Conservation (phyloP, 2,888 invertebrate species). For the Fragum whitleyi region DNA sequence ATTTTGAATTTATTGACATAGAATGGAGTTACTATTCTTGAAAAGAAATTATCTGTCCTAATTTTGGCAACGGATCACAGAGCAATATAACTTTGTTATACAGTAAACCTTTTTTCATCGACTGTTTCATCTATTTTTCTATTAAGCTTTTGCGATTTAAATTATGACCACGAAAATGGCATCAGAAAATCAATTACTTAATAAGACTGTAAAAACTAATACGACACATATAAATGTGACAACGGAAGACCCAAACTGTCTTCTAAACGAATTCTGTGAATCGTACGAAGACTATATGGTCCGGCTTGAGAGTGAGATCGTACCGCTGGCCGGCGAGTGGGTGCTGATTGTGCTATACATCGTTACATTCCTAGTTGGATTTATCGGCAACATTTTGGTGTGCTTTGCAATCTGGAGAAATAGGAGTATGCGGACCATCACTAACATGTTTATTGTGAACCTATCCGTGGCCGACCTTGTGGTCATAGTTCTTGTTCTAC, state of each 20-base stretch:
- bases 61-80: too few species aligned
- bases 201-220: neutral
- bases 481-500: constrained; percentile 94
- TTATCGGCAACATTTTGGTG: constrained; percentile 93
- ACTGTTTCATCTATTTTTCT: too few species aligned
- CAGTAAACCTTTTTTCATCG: too few species aligned
- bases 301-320: constrained; percentile 46
- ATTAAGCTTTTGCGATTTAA: too few species aligned
- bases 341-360: constrained; percentile 91
- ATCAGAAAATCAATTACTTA: neutral
- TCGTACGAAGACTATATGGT: constrained; percentile 63
- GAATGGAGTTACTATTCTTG: too few species aligned
- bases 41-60: too few species aligned
- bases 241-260: constrained; percentile 8
- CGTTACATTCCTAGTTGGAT: constrained; percentile 92
- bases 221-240: neutral
- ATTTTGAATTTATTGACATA: too few species aligned
- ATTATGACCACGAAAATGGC: too few species aligned
- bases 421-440: constrained; percentile 95
- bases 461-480: constrained; percentile 93
- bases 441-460: constrained; percentile 97
- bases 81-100: too few species aligned
- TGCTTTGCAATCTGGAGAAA: constrained; percentile 95
- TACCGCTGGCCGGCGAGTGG: constrained; percentile 87
- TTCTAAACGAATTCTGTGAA: constrained; percentile 38